Base-by-base conservation (phyloP, 2,888 invertebrate species). In the Dinocampus coccinellae region DNA sequence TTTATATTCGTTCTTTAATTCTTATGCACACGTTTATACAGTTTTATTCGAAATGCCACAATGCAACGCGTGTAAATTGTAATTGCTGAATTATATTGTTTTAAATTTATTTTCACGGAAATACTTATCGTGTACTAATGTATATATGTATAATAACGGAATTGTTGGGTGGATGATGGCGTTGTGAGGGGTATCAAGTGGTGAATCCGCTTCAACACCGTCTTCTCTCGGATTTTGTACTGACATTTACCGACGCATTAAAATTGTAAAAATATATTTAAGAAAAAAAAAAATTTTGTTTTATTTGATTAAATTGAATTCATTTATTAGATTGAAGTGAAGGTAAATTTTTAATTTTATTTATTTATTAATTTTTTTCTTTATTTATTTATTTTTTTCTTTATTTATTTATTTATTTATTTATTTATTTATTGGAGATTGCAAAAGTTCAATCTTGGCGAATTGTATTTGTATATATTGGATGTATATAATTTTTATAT, bases 81-180 rank as follows among this genome's bases (percentile, higher is more conserved):
- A 72, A 72, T 72, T 72, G 67, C 62, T 11, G 72, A 60, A 68
- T 72, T 68, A 72, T 68, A 72, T 72, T 72, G 72, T 72, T 72
- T 72, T 72, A 72, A 72, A 68, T 72, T 72, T 67, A 72, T 68
- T 72, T 72, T 72, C 72, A 72, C 63, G 63, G 72, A 72, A 72
- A 72, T 66, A 36, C 39, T 26, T 39, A n/a, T 13, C n/a, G 47
- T 39, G 42, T 39, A 22, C 24, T 39, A 42, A 39, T 16, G 47
- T 53, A 34, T 64, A 52, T 60, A 22, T 60, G 22, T 39, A 7
- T 62, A 20, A 24, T 24, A 10, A 10, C 13, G 22, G 4, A 26
- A 42, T 42, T 11, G 42, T 2, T 55, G 26, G 10, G 10, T 22
- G 3, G 13, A 24, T 29, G 24, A 7, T 47, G 47, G 16, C 16